These are phyloP conservation scores for Drosophila bocki DNA, from an alignment of 1,140 invertebrate genomes.

Conservation along the genomic window DNA sequence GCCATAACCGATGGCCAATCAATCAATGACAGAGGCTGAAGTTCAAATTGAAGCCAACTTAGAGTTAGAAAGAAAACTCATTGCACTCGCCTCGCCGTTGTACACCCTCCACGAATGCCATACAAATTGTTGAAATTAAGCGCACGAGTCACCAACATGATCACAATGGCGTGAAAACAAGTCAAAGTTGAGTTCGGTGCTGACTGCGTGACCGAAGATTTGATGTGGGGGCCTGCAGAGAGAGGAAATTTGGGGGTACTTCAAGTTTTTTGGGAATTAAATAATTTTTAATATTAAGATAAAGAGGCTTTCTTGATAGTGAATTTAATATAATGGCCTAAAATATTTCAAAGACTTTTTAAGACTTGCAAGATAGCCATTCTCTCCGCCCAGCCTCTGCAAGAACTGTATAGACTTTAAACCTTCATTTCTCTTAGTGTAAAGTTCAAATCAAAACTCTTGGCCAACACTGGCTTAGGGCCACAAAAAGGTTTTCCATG, in stretches of 20 bases:
- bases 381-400: no score
- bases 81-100: conserved; percentile 61
- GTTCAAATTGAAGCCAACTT: conserved; percentile 33
- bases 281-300: no score
- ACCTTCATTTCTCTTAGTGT: neutral
- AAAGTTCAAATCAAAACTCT: conserved; percentile 10
- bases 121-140: conserved; percentile 81
- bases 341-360: no score
- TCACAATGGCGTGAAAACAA: conserved; percentile 77
- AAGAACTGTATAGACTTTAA: no score
- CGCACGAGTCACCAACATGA: conserved; percentile 78
- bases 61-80: conserved; percentile 60
- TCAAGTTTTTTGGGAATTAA: neutral
- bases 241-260: neutral
- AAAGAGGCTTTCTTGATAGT: neutral
- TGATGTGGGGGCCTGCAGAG: conserved; percentile 23
- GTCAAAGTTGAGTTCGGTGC: conserved; percentile 59
- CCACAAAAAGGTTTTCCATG: conserved; percentile 79
- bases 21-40: conserved; percentile 69
- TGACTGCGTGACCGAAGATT: conserved; percentile 62
- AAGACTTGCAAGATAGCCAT: no score
- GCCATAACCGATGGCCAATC: conserved; percentile 60
- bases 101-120: conserved; percentile 28
- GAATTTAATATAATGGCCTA: neutral
- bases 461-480: conserved; percentile 36